phyloP scores from a whole-genome alignment of 1,140 invertebrate genomes.

The Apocrypta bakeri region DNA sequence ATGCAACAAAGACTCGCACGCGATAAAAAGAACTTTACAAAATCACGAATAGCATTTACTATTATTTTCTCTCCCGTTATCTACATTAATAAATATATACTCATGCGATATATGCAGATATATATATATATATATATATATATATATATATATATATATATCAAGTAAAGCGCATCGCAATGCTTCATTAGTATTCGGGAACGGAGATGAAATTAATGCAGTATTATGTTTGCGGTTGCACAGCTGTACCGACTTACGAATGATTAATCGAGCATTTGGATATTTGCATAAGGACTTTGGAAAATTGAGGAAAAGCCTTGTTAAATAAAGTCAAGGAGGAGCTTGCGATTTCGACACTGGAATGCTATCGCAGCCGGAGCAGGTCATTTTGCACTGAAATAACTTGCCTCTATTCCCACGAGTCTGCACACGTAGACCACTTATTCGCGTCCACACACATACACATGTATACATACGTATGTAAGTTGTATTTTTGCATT shows the following conservation, averaged over 20 bases:
- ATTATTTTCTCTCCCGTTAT: no score
- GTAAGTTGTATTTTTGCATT: no score
- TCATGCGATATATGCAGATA: no score
- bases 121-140: no score
- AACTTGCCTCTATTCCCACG: not conserved
- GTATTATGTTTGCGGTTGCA: not conserved
- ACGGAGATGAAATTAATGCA: constrained; percentile 27
- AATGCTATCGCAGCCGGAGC: not conserved
- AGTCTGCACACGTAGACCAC: not conserved
- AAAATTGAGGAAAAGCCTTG: not conserved
- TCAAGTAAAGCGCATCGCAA: not conserved
- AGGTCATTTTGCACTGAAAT: not conserved
- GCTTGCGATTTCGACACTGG: not conserved
- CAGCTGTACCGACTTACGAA: constrained; percentile 2
- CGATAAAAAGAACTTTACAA: not conserved
- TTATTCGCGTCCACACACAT: not conserved
- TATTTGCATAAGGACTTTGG: constrained; percentile 14
- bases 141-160: no score
- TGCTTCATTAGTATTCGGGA: not conserved
- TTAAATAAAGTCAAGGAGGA: not conserved
- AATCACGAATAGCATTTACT: not conserved
- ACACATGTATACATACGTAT: no score
- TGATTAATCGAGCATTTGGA: constrained; percentile 25
- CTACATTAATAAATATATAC: no score
- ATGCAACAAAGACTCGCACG: no score